A percentile compares a stretch with the other conserved stretches of the same genome.
These are phyloP conservation scores for Oscheius sp. DNA, from an alignment of 2,888 invertebrate species.

Conservation along the genomic window DNA sequence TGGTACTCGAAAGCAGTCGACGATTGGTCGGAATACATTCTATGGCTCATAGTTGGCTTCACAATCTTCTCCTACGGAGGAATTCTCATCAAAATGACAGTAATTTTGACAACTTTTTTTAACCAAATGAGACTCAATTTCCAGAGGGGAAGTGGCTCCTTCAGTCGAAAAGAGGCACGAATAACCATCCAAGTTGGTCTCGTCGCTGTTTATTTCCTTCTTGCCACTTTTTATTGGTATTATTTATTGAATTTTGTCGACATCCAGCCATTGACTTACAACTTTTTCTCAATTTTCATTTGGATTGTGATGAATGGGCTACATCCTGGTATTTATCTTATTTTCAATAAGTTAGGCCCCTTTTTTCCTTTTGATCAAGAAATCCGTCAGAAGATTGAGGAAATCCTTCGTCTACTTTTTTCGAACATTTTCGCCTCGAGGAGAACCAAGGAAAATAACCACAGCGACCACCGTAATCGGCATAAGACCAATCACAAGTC, in stretches of 20 bases:
- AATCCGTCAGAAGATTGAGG: conserved; percentile 3
- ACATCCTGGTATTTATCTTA: conserved; percentile 9
- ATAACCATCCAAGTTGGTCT: conserved; percentile 10
- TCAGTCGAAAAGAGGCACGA: background rate
- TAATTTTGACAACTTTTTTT: too few species aligned
- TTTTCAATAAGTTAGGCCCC: conserved; percentile 16
- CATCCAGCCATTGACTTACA: background rate
- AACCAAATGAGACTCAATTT: too few species aligned
- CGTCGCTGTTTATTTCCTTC: conserved; percentile 10
- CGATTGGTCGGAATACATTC: background rate
- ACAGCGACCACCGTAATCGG: too few species aligned
- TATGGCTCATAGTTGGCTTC: background rate
- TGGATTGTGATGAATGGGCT: conserved; percentile 28
- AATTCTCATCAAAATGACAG: conserved; percentile 1
- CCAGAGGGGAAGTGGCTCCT: background rate
- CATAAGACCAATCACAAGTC: too few species aligned
- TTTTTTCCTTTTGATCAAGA: too few species aligned
- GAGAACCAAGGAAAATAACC: background rate
- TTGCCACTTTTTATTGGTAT: conserved; percentile 24
- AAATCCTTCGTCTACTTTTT: conserved; percentile 3
- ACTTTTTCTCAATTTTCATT: background rate
- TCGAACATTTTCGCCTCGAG: background rate
- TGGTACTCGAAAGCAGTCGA: background rate
- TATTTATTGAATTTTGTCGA: background rate
- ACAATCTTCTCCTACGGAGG: background rate